These are phyloP conservation scores for Aeoliscus strigatus DNA, from an alignment of 2,797 vertebrate species.

Conservation along the genomic window DNA sequence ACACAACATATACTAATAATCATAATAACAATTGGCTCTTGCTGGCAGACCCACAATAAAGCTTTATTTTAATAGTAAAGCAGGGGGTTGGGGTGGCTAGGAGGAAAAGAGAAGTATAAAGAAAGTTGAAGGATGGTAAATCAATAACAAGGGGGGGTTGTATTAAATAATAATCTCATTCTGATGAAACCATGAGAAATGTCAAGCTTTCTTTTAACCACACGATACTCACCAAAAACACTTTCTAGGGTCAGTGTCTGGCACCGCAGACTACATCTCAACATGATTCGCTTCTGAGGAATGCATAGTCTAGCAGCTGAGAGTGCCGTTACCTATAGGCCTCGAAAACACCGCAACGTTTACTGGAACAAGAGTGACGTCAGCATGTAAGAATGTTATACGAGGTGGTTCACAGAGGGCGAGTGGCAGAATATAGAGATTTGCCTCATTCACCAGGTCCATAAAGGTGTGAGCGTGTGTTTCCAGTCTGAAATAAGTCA, in stretches of 20 bases:
- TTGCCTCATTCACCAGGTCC: constrained; percentile 1
- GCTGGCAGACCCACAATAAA: too few relatives aligned
- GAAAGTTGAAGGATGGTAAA: too few relatives aligned
- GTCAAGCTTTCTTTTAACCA: constrained; percentile 13
- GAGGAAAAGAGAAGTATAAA: too few relatives aligned
- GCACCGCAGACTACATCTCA: constrained; percentile 39
- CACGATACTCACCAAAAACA: constrained; percentile 8
- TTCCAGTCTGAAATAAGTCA: too few relatives aligned
- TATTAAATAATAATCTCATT: too few relatives aligned
- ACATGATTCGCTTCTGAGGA: constrained; percentile 78
- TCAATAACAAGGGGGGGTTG: too few relatives aligned
- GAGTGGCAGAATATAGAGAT: constrained; percentile 32
- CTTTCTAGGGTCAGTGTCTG: constrained; percentile 32
- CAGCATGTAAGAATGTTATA: constrained; percentile 54
- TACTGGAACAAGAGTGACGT: constrained; percentile 64
- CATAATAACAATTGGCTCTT: too few relatives aligned
- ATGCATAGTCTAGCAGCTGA: constrained; percentile 56
- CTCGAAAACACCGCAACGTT: constrained; percentile 47
- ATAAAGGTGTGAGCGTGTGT: constrained; percentile 4
- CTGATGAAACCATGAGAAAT: too few relatives aligned
- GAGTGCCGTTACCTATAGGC: constrained; percentile 60
- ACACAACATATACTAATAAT: too few relatives aligned
- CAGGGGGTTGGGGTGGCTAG: too few relatives aligned
- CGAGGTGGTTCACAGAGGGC: constrained; percentile 40
- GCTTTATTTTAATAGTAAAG: too few relatives aligned